Percentiles rank a stretch among this genome's conserved stretches.
Conservation (phyloP, 2,113 vertebrate species). For the Anguilla japonica region DNA sequence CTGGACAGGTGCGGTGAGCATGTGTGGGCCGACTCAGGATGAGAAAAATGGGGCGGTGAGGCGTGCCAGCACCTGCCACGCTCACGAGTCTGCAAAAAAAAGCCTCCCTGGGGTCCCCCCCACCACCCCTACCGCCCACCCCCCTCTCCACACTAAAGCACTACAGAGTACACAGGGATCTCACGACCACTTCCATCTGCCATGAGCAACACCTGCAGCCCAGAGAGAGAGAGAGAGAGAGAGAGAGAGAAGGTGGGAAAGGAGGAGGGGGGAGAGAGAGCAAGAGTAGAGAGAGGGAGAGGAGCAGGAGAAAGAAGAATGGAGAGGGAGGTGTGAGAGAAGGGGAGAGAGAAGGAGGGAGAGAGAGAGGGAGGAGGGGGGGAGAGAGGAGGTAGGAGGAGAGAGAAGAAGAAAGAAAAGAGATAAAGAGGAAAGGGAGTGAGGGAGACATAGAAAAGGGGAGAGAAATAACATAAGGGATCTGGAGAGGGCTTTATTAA, state of each 20-base stretch:
- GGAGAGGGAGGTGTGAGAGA: neutral
- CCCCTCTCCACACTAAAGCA: no score
- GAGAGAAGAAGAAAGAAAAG: no score
- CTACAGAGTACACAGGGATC: constrained; percentile 39
- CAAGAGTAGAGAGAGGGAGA: neutral
- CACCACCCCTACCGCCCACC: no score
- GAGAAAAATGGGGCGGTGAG: neutral
- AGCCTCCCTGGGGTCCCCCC: neutral
- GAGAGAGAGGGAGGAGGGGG: constrained; percentile 5
- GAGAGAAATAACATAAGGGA: no score
- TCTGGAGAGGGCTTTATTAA: no score
- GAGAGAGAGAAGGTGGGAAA: no score
- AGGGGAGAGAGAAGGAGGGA: neutral
- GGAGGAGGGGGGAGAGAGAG: neutral
- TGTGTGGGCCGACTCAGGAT: neutral
- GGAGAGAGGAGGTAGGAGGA: neutral
- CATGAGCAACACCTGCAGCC: constrained; percentile 14
- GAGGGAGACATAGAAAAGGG: no score
- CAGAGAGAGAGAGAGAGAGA: neutral
- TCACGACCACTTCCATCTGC: constrained; percentile 41
- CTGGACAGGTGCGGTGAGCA: neutral
- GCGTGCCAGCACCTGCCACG: neutral
- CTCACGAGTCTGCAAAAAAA: neutral
- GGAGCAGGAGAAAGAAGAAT: neutral
- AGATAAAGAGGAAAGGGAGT: no score